Base-by-base conservation (phyloP, 2,113 vertebrate species). In the Eublepharis macularius region DNA sequence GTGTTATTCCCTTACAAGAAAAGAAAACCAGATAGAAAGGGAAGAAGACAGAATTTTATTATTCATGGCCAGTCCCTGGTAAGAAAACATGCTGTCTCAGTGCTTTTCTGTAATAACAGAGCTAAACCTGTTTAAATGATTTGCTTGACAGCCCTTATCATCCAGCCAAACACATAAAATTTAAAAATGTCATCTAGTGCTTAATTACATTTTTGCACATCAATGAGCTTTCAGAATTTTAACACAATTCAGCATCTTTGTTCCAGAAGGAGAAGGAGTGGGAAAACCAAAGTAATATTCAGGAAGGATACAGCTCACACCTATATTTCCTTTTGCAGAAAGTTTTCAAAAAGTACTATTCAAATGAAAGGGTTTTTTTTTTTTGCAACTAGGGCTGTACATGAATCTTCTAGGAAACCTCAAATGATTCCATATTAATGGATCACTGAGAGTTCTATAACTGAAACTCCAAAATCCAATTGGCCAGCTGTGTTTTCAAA, bases 171-270 rank as follows among this genome's bases (percentile, higher is more conserved):
- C 12, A n/a, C 81, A 88, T 84, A 75, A 81, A 72, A 84, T 90
- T 91, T 86, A 88, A 93, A 83, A 87, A 92, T 87, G 74, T 11
- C 65, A 78, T 80, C 69, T 85, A n/a, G 76, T 24, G 86, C 78
- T 75, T 66, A 86, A 47, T 78, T 93, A 88, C 76, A 87, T 80
- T 34, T 57, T 85, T 73, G 78, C 75, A 32, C 36, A 87, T 86
- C 80, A 89, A 87, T 89, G 43, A 12, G 4, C 74, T 88, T 89
- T 86, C 72, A 88, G 51, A 89, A 88, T 26, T 89, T 87, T 87
- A 90, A 86, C 2, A 0, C 70, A 90, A 83, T 68, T 68, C 36
- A 83, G 21, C 0, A 0, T 86, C 41, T 84, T 93, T 83, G 49
- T 73, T 91, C 54, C 69, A 3, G 51, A 47, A 73, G 14, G 80